These are phyloP conservation scores for Anser cygnoides DNA, from an alignment of 2,113 vertebrate species.

Conservation along the genomic window DNA sequence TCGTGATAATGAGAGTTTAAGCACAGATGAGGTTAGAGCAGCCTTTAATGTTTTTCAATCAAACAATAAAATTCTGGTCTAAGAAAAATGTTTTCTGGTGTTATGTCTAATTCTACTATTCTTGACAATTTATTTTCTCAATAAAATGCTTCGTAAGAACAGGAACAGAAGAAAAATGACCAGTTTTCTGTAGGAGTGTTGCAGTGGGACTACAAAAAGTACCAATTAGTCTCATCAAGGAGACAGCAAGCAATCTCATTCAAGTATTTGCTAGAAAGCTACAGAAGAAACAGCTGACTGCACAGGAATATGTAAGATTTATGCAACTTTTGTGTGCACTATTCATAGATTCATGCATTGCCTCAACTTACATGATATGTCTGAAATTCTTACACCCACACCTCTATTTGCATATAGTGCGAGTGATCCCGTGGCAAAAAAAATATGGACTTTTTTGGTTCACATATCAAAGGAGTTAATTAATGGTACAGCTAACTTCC, in stretches of 20 bases:
- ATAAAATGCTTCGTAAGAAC: conserved; percentile 5
- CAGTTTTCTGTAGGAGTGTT: not conserved
- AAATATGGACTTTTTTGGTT: not conserved
- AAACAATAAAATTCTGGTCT: not conserved
- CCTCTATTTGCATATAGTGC: not conserved
- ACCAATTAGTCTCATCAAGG: not conserved
- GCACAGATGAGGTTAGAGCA: not conserved
- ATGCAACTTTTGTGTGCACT: not conserved
- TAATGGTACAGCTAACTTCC: not conserved
- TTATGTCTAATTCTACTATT: conserved; percentile 13
- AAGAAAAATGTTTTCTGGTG: conserved; percentile 3
- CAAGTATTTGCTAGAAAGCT: conserved; percentile 9
- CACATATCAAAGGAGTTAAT: not conserved
- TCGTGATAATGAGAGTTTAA: not conserved
- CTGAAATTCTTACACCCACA: not conserved
- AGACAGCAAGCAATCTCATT: not conserved
- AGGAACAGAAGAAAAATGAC: not conserved
- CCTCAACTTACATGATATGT: not conserved
- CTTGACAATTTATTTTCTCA: conserved; percentile 13
- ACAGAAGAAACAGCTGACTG: not conserved
- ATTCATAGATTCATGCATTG: not conserved
- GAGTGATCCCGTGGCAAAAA: not conserved
- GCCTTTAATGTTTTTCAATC: not conserved
- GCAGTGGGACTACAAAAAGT: not conserved
- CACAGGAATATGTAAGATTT: not conserved